phyloP scores from a whole-genome alignment of 2,113 vertebrate species.

The Carollia perspicillata region DNA sequence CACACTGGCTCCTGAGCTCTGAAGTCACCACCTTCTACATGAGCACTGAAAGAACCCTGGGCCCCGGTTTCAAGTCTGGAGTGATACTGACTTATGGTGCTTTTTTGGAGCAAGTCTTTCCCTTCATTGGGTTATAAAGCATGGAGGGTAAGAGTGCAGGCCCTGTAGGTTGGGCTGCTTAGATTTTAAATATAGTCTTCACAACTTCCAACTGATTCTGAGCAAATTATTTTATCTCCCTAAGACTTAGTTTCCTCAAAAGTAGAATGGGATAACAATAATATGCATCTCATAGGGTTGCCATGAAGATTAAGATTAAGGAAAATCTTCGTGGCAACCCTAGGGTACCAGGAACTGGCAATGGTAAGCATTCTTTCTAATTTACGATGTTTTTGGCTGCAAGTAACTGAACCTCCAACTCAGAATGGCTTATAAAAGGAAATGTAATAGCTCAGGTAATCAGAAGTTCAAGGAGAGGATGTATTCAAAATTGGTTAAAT shows the following conservation, averaged over 20 bases:
- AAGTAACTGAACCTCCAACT: neutral
- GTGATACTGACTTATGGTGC: neutral
- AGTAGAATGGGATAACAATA: neutral
- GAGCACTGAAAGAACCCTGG: neutral
- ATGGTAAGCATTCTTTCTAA: neutral
- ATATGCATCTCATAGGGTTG: neutral
- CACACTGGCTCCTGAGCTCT: neutral
- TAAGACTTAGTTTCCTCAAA: neutral
- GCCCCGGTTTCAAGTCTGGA: neutral
- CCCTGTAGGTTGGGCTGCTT: neutral
- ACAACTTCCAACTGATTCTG: neutral
- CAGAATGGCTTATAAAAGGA: neutral
- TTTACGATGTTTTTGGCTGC: neutral
- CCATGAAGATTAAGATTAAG: neutral
- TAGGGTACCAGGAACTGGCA: neutral
- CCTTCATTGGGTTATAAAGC: neutral
- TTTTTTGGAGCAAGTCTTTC: neutral
- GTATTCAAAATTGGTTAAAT: slow-evolving; percentile 29
- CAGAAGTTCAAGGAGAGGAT: neutral
- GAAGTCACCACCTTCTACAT: neutral
- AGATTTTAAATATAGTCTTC: neutral
- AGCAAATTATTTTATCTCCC: neutral
- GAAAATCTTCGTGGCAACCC: neutral
- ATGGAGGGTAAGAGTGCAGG: neutral
- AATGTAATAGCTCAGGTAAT: neutral